These are phyloP conservation scores for Aricia artaxerxes DNA, from an alignment of 2,888 invertebrate genomes.

Conservation along the genomic window DNA sequence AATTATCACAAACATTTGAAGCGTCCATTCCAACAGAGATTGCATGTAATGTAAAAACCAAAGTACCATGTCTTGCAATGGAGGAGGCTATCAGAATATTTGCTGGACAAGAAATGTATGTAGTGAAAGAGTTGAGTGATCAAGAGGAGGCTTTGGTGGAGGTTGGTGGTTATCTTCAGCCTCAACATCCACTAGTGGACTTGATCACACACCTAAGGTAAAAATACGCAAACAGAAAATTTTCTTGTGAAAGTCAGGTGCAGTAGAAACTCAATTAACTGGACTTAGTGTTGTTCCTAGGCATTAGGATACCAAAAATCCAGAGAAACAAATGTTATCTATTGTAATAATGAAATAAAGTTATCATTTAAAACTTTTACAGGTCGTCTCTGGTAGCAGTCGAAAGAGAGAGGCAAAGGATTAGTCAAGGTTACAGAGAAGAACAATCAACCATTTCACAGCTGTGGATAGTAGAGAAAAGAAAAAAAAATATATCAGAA, in stretches of 20 bases:
- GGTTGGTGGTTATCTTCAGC: constrained; percentile 57
- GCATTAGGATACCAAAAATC: no score
- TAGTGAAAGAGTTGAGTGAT: constrained; percentile 62
- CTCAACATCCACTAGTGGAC: constrained; percentile 70
- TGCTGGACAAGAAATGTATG: constrained; percentile 62
- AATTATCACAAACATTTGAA: constrained; percentile 28
- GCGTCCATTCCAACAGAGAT: constrained; percentile 27
- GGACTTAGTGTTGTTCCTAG: not conserved
- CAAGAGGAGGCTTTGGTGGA: constrained; percentile 65
- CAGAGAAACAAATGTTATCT: not conserved
- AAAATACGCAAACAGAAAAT: not conserved
- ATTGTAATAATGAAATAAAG: not conserved
- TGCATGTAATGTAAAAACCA: constrained; percentile 41
- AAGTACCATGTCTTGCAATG: constrained; percentile 56
- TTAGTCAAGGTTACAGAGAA: constrained; percentile 53
- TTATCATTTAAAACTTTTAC: constrained; percentile 28
- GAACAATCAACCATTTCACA: constrained; percentile 56
- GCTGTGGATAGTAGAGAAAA: constrained; percentile 64
- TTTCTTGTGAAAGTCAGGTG: not conserved
- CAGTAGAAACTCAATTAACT: not conserved
- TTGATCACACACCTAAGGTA: constrained; percentile 70
- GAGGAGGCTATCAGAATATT: constrained; percentile 61
- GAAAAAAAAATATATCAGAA: constrained; percentile 46
- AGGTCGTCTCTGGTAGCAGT: constrained; percentile 65
- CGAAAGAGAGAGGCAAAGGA: constrained; percentile 57